Base-by-base conservation (phyloP, 53 echinoderm and acorn worm species). In the Pentamera pediparva region DNA sequence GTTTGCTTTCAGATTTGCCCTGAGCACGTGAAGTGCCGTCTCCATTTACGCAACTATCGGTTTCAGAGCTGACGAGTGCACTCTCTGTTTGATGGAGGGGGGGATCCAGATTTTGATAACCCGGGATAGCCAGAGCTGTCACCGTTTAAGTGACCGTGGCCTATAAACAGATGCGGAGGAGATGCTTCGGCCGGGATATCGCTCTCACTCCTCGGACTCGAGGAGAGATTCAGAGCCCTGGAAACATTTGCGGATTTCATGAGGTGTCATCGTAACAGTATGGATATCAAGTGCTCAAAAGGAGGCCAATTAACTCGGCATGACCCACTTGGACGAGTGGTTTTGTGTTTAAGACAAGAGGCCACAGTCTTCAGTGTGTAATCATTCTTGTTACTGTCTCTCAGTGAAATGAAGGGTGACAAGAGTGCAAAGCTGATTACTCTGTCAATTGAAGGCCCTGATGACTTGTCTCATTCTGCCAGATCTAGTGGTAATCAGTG, bases 1-100 rank as follows among this genome's bases (percentile, higher is more conserved):
- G 67, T 67, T 67, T 67, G 67, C 67, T 67, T 67, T 43, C 67
- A 67, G 67, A 67, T 67, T 67, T 67, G 67, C 67, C 67, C 67
- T 67, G 67, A 67, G 67, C 67, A 67, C 67, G 27, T 67, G 67
- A 47, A 67, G 67, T 47, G 41, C 37, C 28, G 45, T 67, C 67
- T 67, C 67, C 67, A 67, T 43, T 67, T 67, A 67, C 67, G 15
- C 12, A 43, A 67, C 67, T 67, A 43, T 67, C 67, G 41, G 43
- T 67, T 41, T 43, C 67, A 67, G 39, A 67, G 43, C 67, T 6
- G 41, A 37, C 25, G 67, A 67, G 67, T 67, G 67, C n/a, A 45
- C 41, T 67, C 67, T 67, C 45, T 30, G 41, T 43, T 43, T 37
- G 28, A 67, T 39, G 40, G 45, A 67, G 45, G 39, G 31, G 39